Evolutionary conservation across 2,888 invertebrate species (phyloP).

Genomic region (Cataglyphis livida): DNA sequence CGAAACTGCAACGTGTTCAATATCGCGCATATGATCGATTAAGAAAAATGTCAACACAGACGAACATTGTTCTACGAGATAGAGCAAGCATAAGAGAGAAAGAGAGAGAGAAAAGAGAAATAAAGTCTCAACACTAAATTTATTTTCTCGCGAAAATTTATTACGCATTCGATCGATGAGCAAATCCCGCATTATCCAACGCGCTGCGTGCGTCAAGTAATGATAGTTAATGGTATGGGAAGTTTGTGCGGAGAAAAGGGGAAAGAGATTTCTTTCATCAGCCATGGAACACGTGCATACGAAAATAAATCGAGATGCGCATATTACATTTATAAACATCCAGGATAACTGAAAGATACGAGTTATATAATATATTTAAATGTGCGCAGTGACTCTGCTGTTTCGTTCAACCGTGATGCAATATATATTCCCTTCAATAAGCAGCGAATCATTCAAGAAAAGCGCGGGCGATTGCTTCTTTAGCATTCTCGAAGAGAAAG

Average conservation of each 20-base stretch:
- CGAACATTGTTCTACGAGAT: slow-evolving; percentile 10
- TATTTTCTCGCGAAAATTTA: slow-evolving; percentile 57
- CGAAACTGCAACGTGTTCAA: neutral
- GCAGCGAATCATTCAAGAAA: slow-evolving; percentile 36
- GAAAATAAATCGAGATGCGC: slow-evolving; percentile 55
- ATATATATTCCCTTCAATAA: slow-evolving; percentile 20
- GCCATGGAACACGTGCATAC: slow-evolving; percentile 43
- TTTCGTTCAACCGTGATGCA: slow-evolving; percentile 31
- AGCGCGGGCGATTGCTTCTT: neutral
- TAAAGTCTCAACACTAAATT: slow-evolving; percentile 38
- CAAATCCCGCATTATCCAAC: slow-evolving; percentile 73
- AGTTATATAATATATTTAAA: slow-evolving; percentile 37
- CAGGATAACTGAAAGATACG: neutral
- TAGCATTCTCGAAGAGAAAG: neutral
- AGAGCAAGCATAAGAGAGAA: neutral
- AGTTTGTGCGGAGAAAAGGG: slow-evolving; percentile 65
- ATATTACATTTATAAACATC: slow-evolving; percentile 52
- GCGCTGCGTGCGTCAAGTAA: slow-evolving; percentile 67
- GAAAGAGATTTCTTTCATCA: slow-evolving; percentile 72
- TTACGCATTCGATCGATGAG: slow-evolving; percentile 59
- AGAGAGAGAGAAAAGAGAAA: neutral
- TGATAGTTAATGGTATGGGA: slow-evolving; percentile 78
- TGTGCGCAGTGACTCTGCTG: neutral
- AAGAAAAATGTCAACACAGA: slow-evolving; percentile 8
- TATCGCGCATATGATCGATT: slow-evolving; percentile 15